Base-by-base conservation (phyloP, 2,113 vertebrate species). In the Choloepus hoffmanni region DNA sequence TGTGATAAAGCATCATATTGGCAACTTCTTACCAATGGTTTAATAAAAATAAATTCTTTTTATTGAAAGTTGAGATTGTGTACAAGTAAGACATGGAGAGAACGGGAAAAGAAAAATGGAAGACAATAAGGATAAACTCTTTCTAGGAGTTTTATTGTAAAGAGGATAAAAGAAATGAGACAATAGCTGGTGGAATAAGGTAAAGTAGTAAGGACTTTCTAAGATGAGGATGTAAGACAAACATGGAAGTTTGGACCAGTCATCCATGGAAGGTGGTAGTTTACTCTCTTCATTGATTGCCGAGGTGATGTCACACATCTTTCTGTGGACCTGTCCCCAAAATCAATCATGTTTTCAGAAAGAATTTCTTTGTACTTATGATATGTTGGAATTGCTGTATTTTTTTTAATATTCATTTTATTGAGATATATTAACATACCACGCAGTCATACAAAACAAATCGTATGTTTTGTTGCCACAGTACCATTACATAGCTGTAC, bases 21-120 rank as follows among this genome's bases (percentile, higher is more conserved):
- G 19, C 30, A 48, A 3, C 2, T 40, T 48, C n/a, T 36, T 48
- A 36, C 33, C 23, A 55, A 74, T 1, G 7, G 60, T 82, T 92
- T 58, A 77, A 88, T 68, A 58, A 60, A 95, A 88, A 67, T 60
- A 67, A 77, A 8, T 45, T 89, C 30, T 90, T 85, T 68, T 6
- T 78, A 55, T 26, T 72, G 78, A 48, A 43, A 73, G 73, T 36
- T 85, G 85, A 85, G 43, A 84, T 73, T 85, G 36, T 85, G 72
- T 85, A 78, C 63, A 92, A 53, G 83, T 63, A 50, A 86, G 70
- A 65, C 65, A 83, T 72, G 43, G 11, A 33, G 24, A 23, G 40
- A 33, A 6, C 24, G 4, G n/a, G 67, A 82, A 30, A 67, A 67
- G 40, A 45, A 73, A 84, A 55, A n/a, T 62, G 21, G 55, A 77